A percentile compares a stretch with the other conserved stretches of the same genome.
These are phyloP conservation scores for Erethizon dorsatum DNA, from an alignment of 2,797 vertebrate species.

Conservation along the genomic window DNA sequence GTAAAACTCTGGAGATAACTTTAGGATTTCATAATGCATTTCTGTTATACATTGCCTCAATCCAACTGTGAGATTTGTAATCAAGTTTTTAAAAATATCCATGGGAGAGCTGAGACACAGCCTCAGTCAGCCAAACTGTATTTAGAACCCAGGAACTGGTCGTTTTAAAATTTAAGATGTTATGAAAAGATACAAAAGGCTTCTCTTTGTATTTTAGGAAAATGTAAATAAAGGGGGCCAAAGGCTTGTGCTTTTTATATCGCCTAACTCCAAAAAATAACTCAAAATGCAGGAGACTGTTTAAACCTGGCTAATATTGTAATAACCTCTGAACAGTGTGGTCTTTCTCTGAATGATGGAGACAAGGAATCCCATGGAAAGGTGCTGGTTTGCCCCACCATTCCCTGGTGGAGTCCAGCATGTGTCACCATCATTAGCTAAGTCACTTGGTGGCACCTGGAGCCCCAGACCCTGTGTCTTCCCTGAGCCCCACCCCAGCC, in stretches of 20 bases:
- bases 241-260: background rate
- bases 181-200: slow-evolving; percentile 37
- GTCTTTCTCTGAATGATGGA: slow-evolving; percentile 40
- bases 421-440: background rate
- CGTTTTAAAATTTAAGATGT: slow-evolving; percentile 35
- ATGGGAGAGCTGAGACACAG: background rate
- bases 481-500: background rate
- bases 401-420: background rate
- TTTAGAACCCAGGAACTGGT: background rate
- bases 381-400: background rate
- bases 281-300: slow-evolving; percentile 41
- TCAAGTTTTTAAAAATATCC: slow-evolving; percentile 39
- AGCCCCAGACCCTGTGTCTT: background rate
- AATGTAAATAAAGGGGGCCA: slow-evolving; percentile 33
- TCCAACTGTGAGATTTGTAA: background rate
- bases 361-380: slow-evolving; percentile 12
- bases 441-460: background rate
- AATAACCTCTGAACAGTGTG: slow-evolving; percentile 17
- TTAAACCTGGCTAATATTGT: slow-evolving; percentile 59
- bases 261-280: slow-evolving; percentile 18
- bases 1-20: slow-evolving; percentile 53
- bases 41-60: slow-evolving; percentile 18
- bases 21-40: slow-evolving; percentile 31
- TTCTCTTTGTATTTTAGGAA: slow-evolving; percentile 40
- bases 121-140: background rate